A percentile compares a stretch with the other conserved stretches of the same genome.
Conservation (phyloP, 2,888 invertebrate genomes). For the Meiosimyza platycephala region DNA sequence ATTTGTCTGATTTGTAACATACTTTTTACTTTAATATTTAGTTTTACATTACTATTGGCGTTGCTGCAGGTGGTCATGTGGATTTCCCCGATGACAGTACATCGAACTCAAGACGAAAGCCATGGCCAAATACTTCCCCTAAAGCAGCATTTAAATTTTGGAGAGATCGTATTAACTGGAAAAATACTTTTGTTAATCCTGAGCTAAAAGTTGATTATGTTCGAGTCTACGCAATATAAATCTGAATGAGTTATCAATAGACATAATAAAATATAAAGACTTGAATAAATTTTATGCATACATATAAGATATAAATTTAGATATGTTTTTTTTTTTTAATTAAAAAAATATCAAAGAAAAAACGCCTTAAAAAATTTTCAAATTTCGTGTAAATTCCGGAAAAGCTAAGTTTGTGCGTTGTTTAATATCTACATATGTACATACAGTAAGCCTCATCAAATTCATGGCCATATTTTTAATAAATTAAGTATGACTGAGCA, state of each 20-base stretch:
- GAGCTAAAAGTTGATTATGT: conserved; percentile 62
- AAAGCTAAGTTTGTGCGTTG: too few species aligned
- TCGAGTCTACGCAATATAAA: conserved; percentile 60
- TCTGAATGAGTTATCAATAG: neutral
- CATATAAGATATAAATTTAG: too few species aligned
- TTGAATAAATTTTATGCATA: too few species aligned
- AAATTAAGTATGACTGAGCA: too few species aligned
- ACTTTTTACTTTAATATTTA: conserved; percentile 59
- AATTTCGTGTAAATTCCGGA: too few species aligned
- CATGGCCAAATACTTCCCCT: conserved; percentile 78
- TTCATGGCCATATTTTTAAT: too few species aligned
- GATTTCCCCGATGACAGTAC: conserved; percentile 74
- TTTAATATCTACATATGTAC: too few species aligned
- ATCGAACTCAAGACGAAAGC: conserved; percentile 69
- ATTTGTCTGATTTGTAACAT: neutral
- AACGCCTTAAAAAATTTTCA: too few species aligned
- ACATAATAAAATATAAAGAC: too few species aligned
- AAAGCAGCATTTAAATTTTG: conserved; percentile 79
- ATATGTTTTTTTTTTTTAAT: too few species aligned
- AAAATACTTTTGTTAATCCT: conserved; percentile 75
- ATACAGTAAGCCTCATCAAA: too few species aligned
- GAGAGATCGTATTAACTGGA: conserved; percentile 74
- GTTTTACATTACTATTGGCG: conserved; percentile 82
- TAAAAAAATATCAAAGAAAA: too few species aligned
- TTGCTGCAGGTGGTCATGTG: conserved; percentile 81